These are phyloP conservation scores for Trichoplusia ni DNA, from an alignment of 1,140 invertebrate genomes.

Conservation along the genomic window DNA sequence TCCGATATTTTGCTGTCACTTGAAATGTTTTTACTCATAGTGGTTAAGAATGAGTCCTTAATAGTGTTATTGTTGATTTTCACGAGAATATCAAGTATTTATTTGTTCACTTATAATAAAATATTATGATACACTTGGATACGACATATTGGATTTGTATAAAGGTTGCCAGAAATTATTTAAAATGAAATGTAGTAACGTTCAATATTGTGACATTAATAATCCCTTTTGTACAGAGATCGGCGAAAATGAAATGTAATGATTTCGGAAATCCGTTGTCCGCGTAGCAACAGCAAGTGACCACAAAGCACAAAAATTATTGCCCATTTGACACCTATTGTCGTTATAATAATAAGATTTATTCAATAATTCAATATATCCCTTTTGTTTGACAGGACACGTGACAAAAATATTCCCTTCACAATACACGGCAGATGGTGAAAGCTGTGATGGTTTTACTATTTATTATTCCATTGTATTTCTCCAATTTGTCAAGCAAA, in stretches of 20 bases:
- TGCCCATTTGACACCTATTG: constrained; percentile 68
- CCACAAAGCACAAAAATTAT: constrained; percentile 64
- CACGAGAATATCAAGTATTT: background rate
- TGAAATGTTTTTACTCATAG: background rate
- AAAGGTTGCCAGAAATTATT: background rate
- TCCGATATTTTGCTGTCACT: background rate
- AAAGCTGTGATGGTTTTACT: constrained; percentile 44
- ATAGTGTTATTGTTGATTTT: background rate
- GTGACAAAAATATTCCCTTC: constrained; percentile 60
- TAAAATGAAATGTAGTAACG: constrained; percentile 3
- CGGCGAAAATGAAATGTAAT: constrained; percentile 15
- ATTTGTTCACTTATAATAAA: background rate
- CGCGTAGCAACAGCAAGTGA: constrained; percentile 38
- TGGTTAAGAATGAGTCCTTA: background rate
- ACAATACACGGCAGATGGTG: constrained; percentile 56
- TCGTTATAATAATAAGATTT: constrained; percentile 68
- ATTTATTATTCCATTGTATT: constrained; percentile 26
- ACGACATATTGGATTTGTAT: background rate
- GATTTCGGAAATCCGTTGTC: constrained; percentile 17
- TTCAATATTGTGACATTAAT: constrained; percentile 28
- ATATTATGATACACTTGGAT: background rate
- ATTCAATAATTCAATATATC: constrained; percentile 69
- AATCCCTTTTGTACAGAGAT: constrained; percentile 12
- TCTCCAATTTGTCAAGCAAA: constrained; percentile 25
- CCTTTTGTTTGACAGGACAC: constrained; percentile 59